Evolutionary conservation across 92 coral and sea anemone genomes (phyloP), one percentile per base, ranked within the genome.

Genomic region (Diadumene lineata): DNA sequence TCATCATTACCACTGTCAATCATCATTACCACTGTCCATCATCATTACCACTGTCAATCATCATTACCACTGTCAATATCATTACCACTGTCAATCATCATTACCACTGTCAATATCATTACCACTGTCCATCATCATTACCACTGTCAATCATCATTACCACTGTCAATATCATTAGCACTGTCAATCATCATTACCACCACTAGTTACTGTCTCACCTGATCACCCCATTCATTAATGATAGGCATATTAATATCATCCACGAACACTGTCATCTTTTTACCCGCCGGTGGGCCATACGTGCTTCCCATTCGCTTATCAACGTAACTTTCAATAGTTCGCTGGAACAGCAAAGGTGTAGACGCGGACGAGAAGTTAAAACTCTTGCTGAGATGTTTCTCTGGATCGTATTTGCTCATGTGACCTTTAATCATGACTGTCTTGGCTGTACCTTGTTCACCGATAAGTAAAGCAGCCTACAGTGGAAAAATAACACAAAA

Each of bases 361-460:
- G 98, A 91, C 56, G 98, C 98, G 16, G 98, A 94, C 11, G 98
- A 94, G 70, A 94, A 94, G 86, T 94, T 94, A 57, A 94, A 91
- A 68, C 94, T 88, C 53, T 94, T 94, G 72, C 93, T 89, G n/a
- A 94, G 75, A 64, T 94, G 98, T 46, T 81, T 73, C 65, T 94
- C 98, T 2, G 98, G 92, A 64, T 94, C 97, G 83, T 85, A 86
- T 62, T 94, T 94, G 31, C 80, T 79, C 97, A 88, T 85, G 84
- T 85, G 79, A 3, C 98, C 98, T 76, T 94, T 94, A 66, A 94
- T 87, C 98, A 94, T 94, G 24, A 94, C 97, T 0, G 98, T 94
- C 77, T 94, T 94, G 34, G 98, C 98, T 11, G 98, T 94, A 1
- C 98, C 98, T 86, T 94, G 98, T 58, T 94, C 98, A 26, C 98